Evolutionary conservation across 2,797 vertebrate genomes (phyloP).

Genomic region (Channa striata): DNA sequence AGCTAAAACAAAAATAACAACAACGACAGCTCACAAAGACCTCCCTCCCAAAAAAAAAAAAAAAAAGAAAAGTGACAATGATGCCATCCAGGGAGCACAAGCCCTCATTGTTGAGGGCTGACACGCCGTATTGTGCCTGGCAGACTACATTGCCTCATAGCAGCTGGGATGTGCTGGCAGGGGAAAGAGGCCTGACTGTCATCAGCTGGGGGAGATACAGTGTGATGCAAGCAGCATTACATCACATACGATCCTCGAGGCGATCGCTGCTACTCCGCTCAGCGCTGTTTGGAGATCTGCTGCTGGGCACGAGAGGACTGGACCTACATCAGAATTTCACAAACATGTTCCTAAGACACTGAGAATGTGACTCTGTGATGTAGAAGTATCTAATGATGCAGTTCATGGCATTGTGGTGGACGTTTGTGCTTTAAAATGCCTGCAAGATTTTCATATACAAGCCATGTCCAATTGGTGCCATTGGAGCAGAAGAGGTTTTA

Average conservation of each 20-base stretch:
- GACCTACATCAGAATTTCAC: background rate
- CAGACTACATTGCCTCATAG: conserved; percentile 83
- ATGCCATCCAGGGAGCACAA: conserved; percentile 82
- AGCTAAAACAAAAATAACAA: conserved; percentile 72
- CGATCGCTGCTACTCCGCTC: conserved; percentile 19
- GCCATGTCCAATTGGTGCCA: no score
- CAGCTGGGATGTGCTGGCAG: conserved; percentile 84
- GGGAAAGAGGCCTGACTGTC: conserved; percentile 81
- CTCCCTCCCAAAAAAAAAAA: conserved; percentile 54
- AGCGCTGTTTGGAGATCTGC: conserved; percentile 31
- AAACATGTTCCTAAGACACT: background rate
- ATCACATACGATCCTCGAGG: conserved; percentile 66
- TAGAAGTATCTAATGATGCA: background rate
- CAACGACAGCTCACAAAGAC: conserved; percentile 67
- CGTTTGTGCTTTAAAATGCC: no score
- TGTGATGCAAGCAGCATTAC: conserved; percentile 79
- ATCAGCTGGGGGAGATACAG: conserved; percentile 74
- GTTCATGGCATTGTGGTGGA: background rate
- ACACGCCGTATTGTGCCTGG: conserved; percentile 82
- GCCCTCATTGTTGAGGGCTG: conserved; percentile 78
- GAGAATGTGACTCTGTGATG: background rate
- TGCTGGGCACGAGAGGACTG: conserved; percentile 3
- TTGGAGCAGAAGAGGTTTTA: no score
- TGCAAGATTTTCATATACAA: background rate
- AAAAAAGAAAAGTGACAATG: conserved; percentile 67